These are phyloP conservation scores for Bhutanitis thaidina DNA, from an alignment of 2,888 invertebrate species.

Conservation along the genomic window DNA sequence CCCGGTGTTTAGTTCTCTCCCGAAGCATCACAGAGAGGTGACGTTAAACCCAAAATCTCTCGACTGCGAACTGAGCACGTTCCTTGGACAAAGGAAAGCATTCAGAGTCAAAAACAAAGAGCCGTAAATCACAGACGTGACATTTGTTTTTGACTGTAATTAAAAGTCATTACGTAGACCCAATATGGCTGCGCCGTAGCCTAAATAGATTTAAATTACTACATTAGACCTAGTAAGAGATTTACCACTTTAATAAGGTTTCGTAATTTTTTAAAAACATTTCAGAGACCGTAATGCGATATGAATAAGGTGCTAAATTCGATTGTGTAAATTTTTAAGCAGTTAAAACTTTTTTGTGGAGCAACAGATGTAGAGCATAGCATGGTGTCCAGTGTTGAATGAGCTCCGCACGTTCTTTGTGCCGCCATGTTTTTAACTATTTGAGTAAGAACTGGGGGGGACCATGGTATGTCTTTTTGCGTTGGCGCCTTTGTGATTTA, in stretches of 20 bases:
- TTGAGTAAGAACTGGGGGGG: constrained; percentile 33
- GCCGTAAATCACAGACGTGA: constrained; percentile 29
- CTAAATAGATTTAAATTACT: constrained; percentile 33
- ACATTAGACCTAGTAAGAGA: constrained; percentile 28
- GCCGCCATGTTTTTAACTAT: constrained; percentile 35
- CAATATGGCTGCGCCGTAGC: constrained; percentile 33
- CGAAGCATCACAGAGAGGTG: background rate
- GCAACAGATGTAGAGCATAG: constrained; percentile 39
- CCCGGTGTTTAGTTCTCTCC: background rate
- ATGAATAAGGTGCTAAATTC: background rate
- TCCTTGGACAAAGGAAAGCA: constrained; percentile 17
- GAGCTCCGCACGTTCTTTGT: constrained; percentile 57
- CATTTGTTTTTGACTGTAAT: constrained; percentile 45
- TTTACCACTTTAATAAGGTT: constrained; percentile 16
- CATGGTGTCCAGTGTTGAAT: constrained; percentile 26
- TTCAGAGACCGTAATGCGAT: constrained; percentile 1
- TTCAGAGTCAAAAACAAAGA: constrained; percentile 30
- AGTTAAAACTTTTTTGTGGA: constrained; percentile 18
- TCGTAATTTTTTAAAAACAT: background rate
- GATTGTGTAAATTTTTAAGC: constrained; percentile 10
- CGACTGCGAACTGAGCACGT: constrained; percentile 6
- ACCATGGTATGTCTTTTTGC: constrained; percentile 36
- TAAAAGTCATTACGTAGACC: constrained; percentile 52
- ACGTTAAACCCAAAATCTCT: constrained; percentile 11
- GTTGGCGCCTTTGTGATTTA: constrained; percentile 60